These are phyloP conservation scores for Pterostichus madidus DNA, from an alignment of 2,888 invertebrate species.

Conservation along the genomic window DNA sequence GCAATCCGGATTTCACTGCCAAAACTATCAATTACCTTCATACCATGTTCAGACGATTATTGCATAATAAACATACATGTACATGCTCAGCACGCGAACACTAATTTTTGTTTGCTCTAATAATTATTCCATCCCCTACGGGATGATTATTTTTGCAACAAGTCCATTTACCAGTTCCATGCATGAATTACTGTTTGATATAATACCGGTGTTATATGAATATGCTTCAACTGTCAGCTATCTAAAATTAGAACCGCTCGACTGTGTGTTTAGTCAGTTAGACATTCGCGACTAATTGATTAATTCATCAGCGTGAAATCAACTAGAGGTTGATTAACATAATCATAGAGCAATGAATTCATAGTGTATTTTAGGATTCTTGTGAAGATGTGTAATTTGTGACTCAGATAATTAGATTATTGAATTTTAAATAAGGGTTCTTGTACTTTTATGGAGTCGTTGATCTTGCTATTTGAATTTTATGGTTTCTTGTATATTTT, in stretches of 20 bases:
- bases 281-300: background rate
- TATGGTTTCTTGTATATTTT: no score
- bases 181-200: background rate
- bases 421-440: no score
- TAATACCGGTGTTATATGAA: background rate
- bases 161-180: background rate
- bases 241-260: background rate
- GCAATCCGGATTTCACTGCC: no score
- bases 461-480: no score
- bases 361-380: background rate
- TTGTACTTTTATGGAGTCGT: no score
- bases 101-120: no score
- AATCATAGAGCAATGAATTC: background rate
- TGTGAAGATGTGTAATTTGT: background rate
- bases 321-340: background rate
- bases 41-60: no score
- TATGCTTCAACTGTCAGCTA: background rate
- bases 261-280: background rate
- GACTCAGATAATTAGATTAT: background rate
- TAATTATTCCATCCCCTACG: no score
- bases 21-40: no score
- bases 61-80: no score
- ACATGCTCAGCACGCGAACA: no score
- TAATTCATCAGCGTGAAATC: slow-evolving; percentile 4
- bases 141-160: no score